These are phyloP conservation scores for Drosophila sordidapex DNA, from an alignment of 2,888 invertebrate genomes.

Conservation along the genomic window DNA sequence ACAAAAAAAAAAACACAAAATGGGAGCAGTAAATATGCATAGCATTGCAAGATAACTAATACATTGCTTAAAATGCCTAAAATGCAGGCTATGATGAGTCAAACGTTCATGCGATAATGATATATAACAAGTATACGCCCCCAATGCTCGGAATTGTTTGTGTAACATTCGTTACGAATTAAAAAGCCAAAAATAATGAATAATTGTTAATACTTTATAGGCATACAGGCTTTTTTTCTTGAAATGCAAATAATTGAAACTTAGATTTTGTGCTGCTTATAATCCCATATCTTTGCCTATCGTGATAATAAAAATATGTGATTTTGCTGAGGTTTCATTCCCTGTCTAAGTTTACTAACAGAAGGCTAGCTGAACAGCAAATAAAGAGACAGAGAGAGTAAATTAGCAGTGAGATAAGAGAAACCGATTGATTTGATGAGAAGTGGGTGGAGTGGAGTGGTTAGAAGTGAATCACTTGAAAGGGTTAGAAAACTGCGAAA, in stretches of 20 bases:
- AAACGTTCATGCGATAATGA: slow-evolving; percentile 14
- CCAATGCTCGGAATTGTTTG: slow-evolving; percentile 1
- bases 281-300: not conserved
- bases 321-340: slow-evolving; percentile 43
- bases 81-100: not conserved
- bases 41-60: not conserved
- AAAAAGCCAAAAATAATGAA: not conserved
- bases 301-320: not conserved
- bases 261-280: not conserved
- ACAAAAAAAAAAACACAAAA: not conserved
- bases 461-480: slow-evolving; percentile 42
- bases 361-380: slow-evolving; percentile 15
- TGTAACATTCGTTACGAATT: not conserved
- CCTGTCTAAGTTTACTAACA: slow-evolving; percentile 11
- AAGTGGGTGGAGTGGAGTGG: slow-evolving; percentile 13
- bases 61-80: not conserved
- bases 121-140: slow-evolving; percentile 3
- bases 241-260: not conserved
- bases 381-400: slow-evolving; percentile 8
- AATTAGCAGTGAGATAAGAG: slow-evolving; percentile 3
- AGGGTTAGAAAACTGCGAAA: slow-evolving; percentile 41
- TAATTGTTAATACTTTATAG: not conserved
- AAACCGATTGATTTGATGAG: slow-evolving; percentile 23
- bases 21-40: not conserved
- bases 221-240: not conserved